A percentile compares a stretch with the other conserved stretches of the same genome.
Evolutionary conservation across 2,113 vertebrate genomes (phyloP).

Genomic region (Desmodus rotundus): DNA sequence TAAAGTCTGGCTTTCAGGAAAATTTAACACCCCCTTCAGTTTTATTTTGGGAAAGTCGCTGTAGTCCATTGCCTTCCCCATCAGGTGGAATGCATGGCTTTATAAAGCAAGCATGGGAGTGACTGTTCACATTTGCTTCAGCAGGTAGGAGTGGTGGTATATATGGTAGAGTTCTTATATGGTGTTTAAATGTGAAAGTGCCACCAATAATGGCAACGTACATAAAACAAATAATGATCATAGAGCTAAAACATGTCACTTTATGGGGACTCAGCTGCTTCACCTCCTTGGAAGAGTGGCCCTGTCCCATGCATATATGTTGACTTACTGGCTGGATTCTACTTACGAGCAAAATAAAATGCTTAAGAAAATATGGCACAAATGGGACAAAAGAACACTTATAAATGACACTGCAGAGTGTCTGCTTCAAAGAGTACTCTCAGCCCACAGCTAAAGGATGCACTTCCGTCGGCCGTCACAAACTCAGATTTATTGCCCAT

Average conservation of each 20-base stretch:
- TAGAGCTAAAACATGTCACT: background rate
- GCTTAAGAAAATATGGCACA: background rate
- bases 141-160: slow-evolving; percentile 20
- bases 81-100: background rate
- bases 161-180: background rate
- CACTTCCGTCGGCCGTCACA: background rate
- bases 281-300: background rate
- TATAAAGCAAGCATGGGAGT: background rate
- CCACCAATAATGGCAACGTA: background rate
- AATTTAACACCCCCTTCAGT: background rate
- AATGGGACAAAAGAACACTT: background rate
- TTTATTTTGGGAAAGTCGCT: background rate
- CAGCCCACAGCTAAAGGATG: background rate
- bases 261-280: background rate
- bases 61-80: background rate
- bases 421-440: background rate
- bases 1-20: slow-evolving; percentile 38
- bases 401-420: background rate
- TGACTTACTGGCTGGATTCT: background rate
- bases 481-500: background rate
- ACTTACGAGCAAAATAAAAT: background rate
- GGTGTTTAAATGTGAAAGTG: slow-evolving; percentile 41
- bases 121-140: slow-evolving; percentile 24
- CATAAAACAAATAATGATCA: slow-evolving; percentile 26
- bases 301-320: background rate